Percentiles rank a stretch among this genome's conserved stretches.
phyloP scores from a whole-genome alignment of 1,140 invertebrate genomes.

The Cylas formicarius region DNA sequence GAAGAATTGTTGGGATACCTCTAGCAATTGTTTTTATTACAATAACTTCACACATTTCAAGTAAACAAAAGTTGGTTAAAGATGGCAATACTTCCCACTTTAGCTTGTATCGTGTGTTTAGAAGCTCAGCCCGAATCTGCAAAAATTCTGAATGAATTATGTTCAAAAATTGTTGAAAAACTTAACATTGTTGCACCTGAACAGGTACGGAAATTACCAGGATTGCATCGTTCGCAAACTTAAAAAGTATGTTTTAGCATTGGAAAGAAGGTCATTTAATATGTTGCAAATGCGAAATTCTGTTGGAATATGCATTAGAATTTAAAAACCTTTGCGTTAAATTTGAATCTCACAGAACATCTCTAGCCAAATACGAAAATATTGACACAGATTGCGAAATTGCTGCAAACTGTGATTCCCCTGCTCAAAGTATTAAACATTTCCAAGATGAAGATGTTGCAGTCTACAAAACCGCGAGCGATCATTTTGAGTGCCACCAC shows the following conservation, averaged over 20 bases:
- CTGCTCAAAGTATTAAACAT: not conserved
- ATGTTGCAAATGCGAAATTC: constrained; percentile 13
- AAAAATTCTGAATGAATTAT: no score
- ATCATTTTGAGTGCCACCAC: no score
- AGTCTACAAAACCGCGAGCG: not conserved
- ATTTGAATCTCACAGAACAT: not conserved
- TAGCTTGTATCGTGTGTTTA: no score
- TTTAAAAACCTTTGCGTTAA: constrained; percentile 9
- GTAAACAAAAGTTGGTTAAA: no score
- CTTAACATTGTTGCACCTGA: constrained; percentile 13
- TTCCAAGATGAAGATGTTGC: not conserved
- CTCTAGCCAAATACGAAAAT: not conserved
- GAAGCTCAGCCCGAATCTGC: no score
- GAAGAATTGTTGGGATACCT: no score
- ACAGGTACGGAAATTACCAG: constrained; percentile 10
- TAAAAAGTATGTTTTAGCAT: constrained; percentile 6
- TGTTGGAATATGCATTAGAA: constrained; percentile 12
- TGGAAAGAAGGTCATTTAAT: constrained; percentile 13
- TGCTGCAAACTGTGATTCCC: not conserved
- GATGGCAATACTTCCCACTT: no score
- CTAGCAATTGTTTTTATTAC: no score
- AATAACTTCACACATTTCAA: no score
- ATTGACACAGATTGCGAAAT: not conserved
- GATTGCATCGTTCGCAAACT: not conserved
- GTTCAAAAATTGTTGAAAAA: no score